phyloP scores from a whole-genome alignment of 1,140 invertebrate genomes.

The Sesamia nonagrioides region DNA sequence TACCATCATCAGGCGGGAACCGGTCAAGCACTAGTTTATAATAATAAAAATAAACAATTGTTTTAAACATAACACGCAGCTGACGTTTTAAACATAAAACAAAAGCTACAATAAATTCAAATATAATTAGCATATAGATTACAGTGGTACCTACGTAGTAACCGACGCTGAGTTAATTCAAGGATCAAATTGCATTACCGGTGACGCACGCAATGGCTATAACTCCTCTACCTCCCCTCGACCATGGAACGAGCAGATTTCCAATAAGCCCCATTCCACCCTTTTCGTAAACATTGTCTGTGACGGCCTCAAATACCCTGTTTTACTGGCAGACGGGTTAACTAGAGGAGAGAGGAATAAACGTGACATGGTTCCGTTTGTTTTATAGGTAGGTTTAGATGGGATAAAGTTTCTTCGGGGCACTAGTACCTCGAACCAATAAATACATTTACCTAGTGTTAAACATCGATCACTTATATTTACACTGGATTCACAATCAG shows the following conservation, averaged over 20 bases:
- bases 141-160: neutral
- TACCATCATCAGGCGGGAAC: no score
- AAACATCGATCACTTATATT: no score
- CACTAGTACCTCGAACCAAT: no score
- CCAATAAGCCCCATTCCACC: conserved; percentile 45
- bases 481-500: no score
- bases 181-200: conserved; percentile 42
- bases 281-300: conserved; percentile 38
- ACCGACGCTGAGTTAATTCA: conserved; percentile 33
- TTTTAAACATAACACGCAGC: neutral
- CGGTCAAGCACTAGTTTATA: no score
- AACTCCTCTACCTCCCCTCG: conserved; percentile 17
- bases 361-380: neutral
- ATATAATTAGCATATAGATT: conserved; percentile 28
- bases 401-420: neutral
- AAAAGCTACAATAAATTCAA: neutral
- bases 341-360: neutral
- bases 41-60: no score
- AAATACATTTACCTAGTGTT: no score
- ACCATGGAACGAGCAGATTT: conserved; percentile 37
- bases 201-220: conserved; percentile 18
- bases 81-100: neutral
- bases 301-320: conserved; percentile 15
- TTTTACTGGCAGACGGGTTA: neutral
- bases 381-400: neutral